Evolutionary conservation across 2,113 vertebrate genomes (phyloP).

Genomic region (Thinocorus orbignyianus): DNA sequence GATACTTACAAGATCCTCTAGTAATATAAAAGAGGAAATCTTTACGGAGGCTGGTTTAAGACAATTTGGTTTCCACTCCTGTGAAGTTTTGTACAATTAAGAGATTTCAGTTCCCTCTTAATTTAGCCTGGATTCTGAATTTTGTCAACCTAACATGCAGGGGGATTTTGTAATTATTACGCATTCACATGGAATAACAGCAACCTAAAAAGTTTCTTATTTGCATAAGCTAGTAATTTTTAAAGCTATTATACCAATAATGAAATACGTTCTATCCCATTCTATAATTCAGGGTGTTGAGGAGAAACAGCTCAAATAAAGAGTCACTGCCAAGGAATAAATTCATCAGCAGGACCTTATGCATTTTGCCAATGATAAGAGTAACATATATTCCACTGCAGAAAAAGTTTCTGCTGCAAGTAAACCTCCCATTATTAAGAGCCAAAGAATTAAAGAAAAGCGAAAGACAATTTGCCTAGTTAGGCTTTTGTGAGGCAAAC

Average conservation of each 20-base stretch:
- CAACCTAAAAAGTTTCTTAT: not conserved
- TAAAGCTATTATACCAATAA: not conserved
- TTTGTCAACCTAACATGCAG: not conserved
- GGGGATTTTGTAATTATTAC: not conserved
- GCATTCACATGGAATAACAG: not conserved
- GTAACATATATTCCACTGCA: not conserved
- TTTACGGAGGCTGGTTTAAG: not conserved
- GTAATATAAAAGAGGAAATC: not conserved
- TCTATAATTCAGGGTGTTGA: not conserved
- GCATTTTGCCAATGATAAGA: not conserved
- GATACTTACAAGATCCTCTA: not conserved
- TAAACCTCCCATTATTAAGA: not conserved
- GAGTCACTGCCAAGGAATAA: not conserved
- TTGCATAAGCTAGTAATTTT: not conserved
- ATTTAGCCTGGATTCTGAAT: not conserved
- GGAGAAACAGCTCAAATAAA: not conserved
- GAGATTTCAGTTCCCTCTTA: not conserved
- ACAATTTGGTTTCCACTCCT: not conserved
- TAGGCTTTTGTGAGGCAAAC: not conserved
- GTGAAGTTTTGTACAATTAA: not conserved
- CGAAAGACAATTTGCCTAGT: not conserved
- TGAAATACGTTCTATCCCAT: not conserved
- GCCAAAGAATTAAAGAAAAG: not conserved
- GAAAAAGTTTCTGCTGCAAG: not conserved
- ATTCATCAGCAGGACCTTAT: not conserved